A percentile compares a stretch with the other conserved stretches of the same genome.
Evolutionary conservation across 1,140 invertebrate species (phyloP).

Genomic region (Drosophila kurseongensis): DNA sequence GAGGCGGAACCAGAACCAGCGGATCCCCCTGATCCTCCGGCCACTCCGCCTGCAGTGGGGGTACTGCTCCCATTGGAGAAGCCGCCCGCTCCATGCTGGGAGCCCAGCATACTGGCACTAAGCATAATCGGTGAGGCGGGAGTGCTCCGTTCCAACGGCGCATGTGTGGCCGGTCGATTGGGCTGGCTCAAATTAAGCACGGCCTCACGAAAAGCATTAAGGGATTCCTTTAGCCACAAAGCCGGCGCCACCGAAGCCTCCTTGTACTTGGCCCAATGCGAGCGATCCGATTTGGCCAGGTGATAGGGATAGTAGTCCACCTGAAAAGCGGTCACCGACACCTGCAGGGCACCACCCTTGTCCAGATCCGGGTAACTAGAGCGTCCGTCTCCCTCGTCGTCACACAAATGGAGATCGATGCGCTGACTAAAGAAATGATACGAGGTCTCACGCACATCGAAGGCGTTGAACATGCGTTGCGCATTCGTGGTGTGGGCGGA

Average conservation of each 20-base stretch:
- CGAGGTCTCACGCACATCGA: slow-evolving; percentile 98
- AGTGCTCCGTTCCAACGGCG: slow-evolving; percentile 86
- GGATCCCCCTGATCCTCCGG: slow-evolving; percentile 40
- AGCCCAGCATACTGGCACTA: slow-evolving; percentile 57
- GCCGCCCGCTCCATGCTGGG: slow-evolving; percentile 41
- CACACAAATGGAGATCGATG: slow-evolving; percentile 98
- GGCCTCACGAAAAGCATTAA: slow-evolving; percentile 88
- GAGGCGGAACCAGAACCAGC: slow-evolving; percentile 57
- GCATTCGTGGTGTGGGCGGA: slow-evolving; percentile 85
- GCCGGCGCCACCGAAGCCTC: slow-evolving; percentile 88
- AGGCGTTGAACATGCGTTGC: slow-evolving; percentile 92
- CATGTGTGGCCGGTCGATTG: slow-evolving; percentile 86
- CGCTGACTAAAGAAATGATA: slow-evolving; percentile 97
- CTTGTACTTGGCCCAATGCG: slow-evolving; percentile 93
- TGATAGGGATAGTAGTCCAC: slow-evolving; percentile 99
- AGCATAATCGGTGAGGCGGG: slow-evolving; percentile 75
- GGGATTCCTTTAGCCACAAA: slow-evolving; percentile 89
- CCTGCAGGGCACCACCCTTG: slow-evolving; percentile 97
- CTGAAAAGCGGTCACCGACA: slow-evolving; percentile 94
- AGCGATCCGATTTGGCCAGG: slow-evolving; percentile 92
- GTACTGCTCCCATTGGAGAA: slow-evolving; percentile 66
- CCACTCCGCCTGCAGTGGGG: slow-evolving; percentile 51
- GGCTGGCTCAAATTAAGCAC: slow-evolving; percentile 88
- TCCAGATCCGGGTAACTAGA: slow-evolving; percentile 93
- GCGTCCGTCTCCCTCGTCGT: slow-evolving; percentile 95